Evolutionary conservation across 1,140 invertebrate species (phyloP), one percentile per base, ranked within the genome.

Genomic region (Hyles vespertilio): DNA sequence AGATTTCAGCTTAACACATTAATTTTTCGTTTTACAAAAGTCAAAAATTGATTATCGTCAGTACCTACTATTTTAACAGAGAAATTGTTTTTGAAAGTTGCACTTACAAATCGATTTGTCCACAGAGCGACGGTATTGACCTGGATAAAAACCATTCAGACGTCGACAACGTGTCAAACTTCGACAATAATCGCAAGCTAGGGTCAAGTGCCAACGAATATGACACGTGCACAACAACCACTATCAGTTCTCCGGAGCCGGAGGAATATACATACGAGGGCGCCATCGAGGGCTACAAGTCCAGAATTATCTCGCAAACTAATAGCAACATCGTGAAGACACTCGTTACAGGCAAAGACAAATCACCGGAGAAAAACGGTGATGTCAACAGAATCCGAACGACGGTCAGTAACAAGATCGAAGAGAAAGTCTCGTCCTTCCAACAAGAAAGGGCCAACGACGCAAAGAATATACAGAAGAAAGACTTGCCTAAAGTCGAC

Each of bases 251-350:
- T 11, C 90, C 91, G 2, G 91, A 92, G 68, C 90, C 91, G 3
- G 93, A 94, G 63, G 95, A 96, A 75, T 96, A 96, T 81, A 96
- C 95, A 1, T 96, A 96, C 79, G 95, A 96, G 80, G 93, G 94
- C 64, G 95, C 95, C 59, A 96, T 96, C 63, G 94, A 95, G 70
- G 93, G 94, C 61, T 96, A 96, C 77, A 94, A 95, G 58, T 94
- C 92, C 59, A 92, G 92, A 72, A 94, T 94, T 53, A 90, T 89
- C 55, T 89, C 79, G 61, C 82, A 87, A 69, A 89, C 86, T 56
- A 87, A 89, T 72, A 84, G 84, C 65, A 84, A 72, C 63, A 80
- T 85, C 48, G 68, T 89, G 46, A 89, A 90, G 77, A 87, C 80
- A 61, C 65, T 81, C 57, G 60, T 85, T 62, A 70, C 83, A 59